Evolutionary conservation across 2,797 vertebrate genomes (phyloP).

Genomic region (Acanthornis magna): DNA sequence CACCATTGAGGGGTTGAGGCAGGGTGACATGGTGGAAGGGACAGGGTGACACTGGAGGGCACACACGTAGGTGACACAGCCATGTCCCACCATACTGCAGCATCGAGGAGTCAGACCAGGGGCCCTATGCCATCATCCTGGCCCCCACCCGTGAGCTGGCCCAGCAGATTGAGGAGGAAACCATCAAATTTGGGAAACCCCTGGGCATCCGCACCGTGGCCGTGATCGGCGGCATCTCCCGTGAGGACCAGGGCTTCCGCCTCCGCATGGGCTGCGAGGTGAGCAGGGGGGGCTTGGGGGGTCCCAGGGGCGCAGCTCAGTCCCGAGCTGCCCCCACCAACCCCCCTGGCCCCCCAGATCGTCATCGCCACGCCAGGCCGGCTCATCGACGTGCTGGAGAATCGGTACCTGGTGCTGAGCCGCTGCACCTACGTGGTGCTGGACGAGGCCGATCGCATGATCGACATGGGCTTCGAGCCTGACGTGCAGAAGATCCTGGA

Average conservation of each 20-base stretch:
- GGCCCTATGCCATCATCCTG: constrained; percentile 95
- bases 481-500: constrained; percentile 98
- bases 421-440: constrained; percentile 97
- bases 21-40: accelerated
- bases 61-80: neutral
- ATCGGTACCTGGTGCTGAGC: constrained; percentile 94
- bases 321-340: accelerated
- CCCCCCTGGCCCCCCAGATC: constrained; percentile 73
- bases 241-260: constrained; percentile 96
- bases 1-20: accelerated
- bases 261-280: constrained; percentile 99
- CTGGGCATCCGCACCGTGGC: constrained; percentile 96
- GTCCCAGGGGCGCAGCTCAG: accelerated
- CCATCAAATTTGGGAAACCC: constrained; percentile 96
- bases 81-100: constrained; percentile 26
- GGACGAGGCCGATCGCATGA: constrained; percentile 97
- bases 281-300: accelerated
- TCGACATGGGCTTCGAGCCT: constrained; percentile 99
- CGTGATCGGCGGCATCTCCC: constrained; percentile 96
- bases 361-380: constrained; percentile 95
- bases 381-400: constrained; percentile 96
- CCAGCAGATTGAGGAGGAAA: constrained; percentile 98
- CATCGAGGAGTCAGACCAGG: constrained; percentile 96
- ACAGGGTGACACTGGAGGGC: too few species aligned
- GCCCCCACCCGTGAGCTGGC: constrained; percentile 97